These are phyloP conservation scores for Cephus runcator DNA, from an alignment of 2,888 invertebrate genomes.

Conservation along the genomic window DNA sequence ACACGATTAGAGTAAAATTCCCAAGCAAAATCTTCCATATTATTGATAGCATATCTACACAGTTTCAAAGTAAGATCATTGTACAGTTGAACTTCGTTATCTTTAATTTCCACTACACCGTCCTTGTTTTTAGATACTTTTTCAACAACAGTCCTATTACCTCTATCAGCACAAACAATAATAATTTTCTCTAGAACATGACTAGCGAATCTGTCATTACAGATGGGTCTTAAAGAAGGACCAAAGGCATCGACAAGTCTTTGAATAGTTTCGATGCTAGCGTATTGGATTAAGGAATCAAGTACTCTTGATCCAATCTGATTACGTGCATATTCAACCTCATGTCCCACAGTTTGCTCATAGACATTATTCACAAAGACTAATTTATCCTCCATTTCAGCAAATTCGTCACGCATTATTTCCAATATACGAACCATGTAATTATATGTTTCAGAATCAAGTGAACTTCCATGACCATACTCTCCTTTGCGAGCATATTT, in stretches of 20 bases:
- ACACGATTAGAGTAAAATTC: conserved; percentile 83
- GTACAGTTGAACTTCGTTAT: conserved; percentile 66
- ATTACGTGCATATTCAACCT: conserved; percentile 80
- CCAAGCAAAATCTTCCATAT: conserved; percentile 85
- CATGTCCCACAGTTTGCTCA: conserved; percentile 76
- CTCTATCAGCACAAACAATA: conserved; percentile 69
- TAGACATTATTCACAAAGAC: conserved; percentile 81
- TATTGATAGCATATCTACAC: conserved; percentile 82
- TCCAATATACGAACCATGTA: conserved; percentile 83
- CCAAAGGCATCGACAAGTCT: conserved; percentile 73
- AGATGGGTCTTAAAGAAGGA: conserved; percentile 76
- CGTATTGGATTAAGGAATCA: conserved; percentile 79
- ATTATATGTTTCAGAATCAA: conserved; percentile 79
- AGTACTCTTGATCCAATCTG: conserved; percentile 83
- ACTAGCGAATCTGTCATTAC: conserved; percentile 81
- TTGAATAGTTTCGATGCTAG: conserved; percentile 73
- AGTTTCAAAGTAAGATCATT: conserved; percentile 76
- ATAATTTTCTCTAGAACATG: conserved; percentile 82
- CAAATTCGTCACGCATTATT: conserved; percentile 74
- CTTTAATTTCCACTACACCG: conserved; percentile 20
- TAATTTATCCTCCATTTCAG: conserved; percentile 78
- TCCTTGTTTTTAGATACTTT: conserved; percentile 31
- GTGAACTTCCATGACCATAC: conserved; percentile 76
- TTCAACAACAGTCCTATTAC: conserved; percentile 57
- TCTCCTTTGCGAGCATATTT: conserved; percentile 81